A percentile compares a stretch with the other conserved stretches of the same genome.
Conservation (phyloP, 1,140 invertebrate genomes). For the Philotrypesis tridentata region DNA sequence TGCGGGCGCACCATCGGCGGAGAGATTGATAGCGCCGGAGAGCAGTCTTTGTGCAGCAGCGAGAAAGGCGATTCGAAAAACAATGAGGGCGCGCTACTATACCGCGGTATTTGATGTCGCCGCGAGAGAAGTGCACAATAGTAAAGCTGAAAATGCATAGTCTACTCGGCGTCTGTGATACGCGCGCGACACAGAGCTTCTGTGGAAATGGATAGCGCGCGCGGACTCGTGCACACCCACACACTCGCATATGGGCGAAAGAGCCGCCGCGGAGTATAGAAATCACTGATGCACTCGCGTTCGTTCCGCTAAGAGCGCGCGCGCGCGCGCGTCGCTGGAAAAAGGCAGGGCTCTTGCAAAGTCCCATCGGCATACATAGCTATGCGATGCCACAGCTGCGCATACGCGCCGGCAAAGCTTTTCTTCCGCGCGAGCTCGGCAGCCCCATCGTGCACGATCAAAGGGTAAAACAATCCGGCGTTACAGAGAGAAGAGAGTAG, state of each 20-base stretch:
- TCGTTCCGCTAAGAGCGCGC: conserved; percentile 55
- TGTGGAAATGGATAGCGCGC: conserved; percentile 17
- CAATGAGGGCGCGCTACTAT: neutral
- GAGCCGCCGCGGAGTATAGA: conserved; percentile 19
- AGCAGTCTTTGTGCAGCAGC: neutral
- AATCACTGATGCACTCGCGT: conserved; percentile 57
- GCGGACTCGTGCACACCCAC: too few relatives aligned
- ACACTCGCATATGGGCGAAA: neutral
- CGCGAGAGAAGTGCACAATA: neutral
- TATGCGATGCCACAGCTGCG: too few relatives aligned
- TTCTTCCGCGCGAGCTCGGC: conserved; percentile 56
- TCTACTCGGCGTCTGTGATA: neutral
- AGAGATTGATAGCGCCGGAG: neutral
- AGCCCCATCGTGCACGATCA: conserved; percentile 59
- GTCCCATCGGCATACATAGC: conserved; percentile 33
- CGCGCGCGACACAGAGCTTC: conserved; percentile 2
- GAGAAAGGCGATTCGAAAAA: neutral
- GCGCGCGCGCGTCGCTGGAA: neutral
- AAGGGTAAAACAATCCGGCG: conserved; percentile 70
- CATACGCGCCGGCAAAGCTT: conserved; percentile 56
- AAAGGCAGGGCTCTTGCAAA: neutral
- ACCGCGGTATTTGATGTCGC: conserved; percentile 2
- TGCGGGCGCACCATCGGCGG: too few relatives aligned
- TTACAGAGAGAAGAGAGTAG: conserved; percentile 61
- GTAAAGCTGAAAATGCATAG: conserved; percentile 2